Conservation (phyloP, 2,113 vertebrate species). For the rabbit (Oryctolagus cuniculus) region mOryCun1.1 NC_091441.1:48255001-48255500, state of each 20-base stretch:
- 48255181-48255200: background rate
- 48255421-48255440: background rate
- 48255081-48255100: background rate
- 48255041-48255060: background rate
- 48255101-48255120: background rate
- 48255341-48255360: background rate
- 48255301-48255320: background rate
- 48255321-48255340: background rate
- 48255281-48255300: background rate
- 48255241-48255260: background rate
- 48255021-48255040: background rate
- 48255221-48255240: rapidly evolving
- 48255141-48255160: background rate
- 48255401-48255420: background rate
- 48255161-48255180: background rate
- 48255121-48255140: background rate
- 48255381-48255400: background rate
- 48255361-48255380: background rate
- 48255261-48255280: background rate
- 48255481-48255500: background rate
- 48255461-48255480: background rate
- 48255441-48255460: background rate
- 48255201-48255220: rapidly evolving
- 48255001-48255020: background rate
- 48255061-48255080: background rate